Percentiles rank a stretch among this genome's conserved stretches.
Evolutionary conservation across 2,888 invertebrate species (phyloP).

Genomic region (Maniola hyperantus): DNA sequence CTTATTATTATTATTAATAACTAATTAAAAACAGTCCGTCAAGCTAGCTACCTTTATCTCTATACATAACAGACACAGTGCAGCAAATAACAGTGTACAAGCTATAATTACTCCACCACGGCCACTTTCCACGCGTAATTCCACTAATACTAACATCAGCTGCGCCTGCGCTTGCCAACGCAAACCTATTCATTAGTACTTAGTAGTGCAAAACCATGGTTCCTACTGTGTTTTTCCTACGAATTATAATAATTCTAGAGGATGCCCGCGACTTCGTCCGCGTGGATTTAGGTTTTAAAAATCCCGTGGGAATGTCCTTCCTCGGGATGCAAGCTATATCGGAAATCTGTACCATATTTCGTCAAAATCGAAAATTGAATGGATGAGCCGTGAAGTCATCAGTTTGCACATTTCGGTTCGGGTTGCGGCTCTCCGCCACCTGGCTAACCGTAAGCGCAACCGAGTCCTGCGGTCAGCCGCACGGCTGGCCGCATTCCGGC

Average conservation of each 20-base stretch:
- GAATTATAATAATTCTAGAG: not conserved
- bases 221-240: not conserved
- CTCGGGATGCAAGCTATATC: not conserved
- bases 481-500: too few species aligned
- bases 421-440: too few species aligned
- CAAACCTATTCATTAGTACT: constrained; percentile 33
- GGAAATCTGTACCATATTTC: too few species aligned
- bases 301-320: not conserved
- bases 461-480: too few species aligned
- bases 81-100: constrained; percentile 25
- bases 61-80: constrained; percentile 5
- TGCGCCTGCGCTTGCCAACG: constrained; percentile 20
- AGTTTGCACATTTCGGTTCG: too few species aligned
- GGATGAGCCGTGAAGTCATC: too few species aligned
- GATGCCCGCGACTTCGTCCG: not conserved
- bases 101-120: constrained; percentile 31
- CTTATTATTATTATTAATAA: not conserved
- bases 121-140: constrained; percentile 30
- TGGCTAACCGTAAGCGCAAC: too few species aligned
- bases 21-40: not conserved
- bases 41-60: not conserved
- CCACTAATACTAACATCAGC: constrained; percentile 21
- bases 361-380: too few species aligned
- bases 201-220: constrained; percentile 7
- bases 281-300: too few species aligned